These are phyloP conservation scores for Porites rus DNA, from an alignment of 92 coral and sea anemone species.

Conservation along the genomic window DNA sequence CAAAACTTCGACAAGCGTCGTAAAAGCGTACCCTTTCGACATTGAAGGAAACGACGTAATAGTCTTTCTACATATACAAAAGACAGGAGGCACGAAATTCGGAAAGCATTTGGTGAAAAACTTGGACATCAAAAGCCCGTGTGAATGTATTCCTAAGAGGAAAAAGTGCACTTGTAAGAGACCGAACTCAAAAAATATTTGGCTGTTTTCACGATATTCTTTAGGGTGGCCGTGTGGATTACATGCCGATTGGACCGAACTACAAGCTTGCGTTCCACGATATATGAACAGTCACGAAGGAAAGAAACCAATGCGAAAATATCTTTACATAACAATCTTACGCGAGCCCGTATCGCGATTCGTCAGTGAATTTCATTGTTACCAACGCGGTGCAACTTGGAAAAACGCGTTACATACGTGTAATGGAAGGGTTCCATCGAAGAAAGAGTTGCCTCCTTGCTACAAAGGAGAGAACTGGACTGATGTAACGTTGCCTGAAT, in stretches of 20 bases:
- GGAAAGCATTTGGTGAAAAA: slow-evolving; percentile 89
- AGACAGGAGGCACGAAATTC: slow-evolving; percentile 95
- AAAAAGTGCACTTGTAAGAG: slow-evolving; percentile 74
- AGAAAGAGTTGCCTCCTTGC: slow-evolving; percentile 82
- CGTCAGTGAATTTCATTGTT: slow-evolving; percentile 91
- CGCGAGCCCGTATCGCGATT: slow-evolving; percentile 91
- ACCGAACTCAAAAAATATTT: slow-evolving; percentile 81
- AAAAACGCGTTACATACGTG: slow-evolving; percentile 77
- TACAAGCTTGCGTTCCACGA: slow-evolving; percentile 82
- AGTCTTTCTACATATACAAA: slow-evolving; percentile 95
- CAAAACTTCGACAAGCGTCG: neutral
- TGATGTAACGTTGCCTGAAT: slow-evolving; percentile 70
- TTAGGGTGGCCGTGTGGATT: slow-evolving; percentile 97
- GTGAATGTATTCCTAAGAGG: slow-evolving; percentile 61
- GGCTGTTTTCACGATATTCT: slow-evolving; percentile 94
- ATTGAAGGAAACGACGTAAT: slow-evolving; percentile 74
- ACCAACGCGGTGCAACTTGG: slow-evolving; percentile 96
- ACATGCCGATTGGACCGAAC: slow-evolving; percentile 96
- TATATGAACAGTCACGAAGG: slow-evolving; percentile 70
- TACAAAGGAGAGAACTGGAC: slow-evolving; percentile 85
- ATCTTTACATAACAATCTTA: slow-evolving; percentile 84
- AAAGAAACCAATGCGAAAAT: slow-evolving; percentile 39
- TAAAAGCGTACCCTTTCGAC: slow-evolving; percentile 52
- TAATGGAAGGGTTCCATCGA: slow-evolving; percentile 74
- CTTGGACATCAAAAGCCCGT: slow-evolving; percentile 67